Conservation (phyloP, 2,888 invertebrate genomes). For the Eupithecia dodoneata region DNA sequence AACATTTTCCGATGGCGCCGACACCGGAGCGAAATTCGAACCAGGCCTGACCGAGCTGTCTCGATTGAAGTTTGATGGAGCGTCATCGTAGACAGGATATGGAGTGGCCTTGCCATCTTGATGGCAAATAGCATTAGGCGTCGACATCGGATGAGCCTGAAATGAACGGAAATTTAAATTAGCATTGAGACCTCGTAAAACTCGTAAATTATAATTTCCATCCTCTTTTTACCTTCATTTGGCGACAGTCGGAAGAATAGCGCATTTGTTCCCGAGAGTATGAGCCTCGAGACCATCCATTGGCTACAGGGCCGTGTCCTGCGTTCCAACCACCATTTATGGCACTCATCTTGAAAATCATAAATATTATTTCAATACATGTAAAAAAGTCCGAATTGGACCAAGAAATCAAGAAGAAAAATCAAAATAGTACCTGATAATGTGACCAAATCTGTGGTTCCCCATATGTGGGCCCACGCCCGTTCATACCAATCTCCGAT, state of each 20-base stretch:
- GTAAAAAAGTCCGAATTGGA: neutral
- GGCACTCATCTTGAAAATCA: constrained; percentile 65
- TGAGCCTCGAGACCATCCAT: constrained; percentile 67
- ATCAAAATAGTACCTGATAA: constrained; percentile 63
- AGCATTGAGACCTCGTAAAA: neutral
- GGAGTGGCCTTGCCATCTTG: constrained; percentile 72
- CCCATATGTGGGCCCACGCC: constrained; percentile 70
- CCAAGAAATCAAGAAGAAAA: neutral
- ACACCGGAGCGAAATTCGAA: constrained; percentile 54
- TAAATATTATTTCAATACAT: neutral
- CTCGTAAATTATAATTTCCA: neutral
- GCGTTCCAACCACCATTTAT: constrained; percentile 68
- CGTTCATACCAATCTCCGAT: constrained; percentile 73
- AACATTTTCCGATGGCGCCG: constrained; percentile 50
- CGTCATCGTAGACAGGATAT: constrained; percentile 69
- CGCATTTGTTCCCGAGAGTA: constrained; percentile 73
- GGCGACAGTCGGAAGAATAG: constrained; percentile 70
- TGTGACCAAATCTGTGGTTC: constrained; percentile 79
- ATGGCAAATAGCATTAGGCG: constrained; percentile 64
- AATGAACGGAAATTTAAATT: constrained; percentile 44
- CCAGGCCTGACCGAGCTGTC: constrained; percentile 57
- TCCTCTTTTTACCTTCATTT: constrained; percentile 63
- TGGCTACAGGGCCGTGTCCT: constrained; percentile 53
- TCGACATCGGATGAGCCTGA: constrained; percentile 64
- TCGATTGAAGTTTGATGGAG: constrained; percentile 56